Evolutionary conservation across 2,888 invertebrate species (phyloP).

Genomic region (Fragum whitleyi): DNA sequence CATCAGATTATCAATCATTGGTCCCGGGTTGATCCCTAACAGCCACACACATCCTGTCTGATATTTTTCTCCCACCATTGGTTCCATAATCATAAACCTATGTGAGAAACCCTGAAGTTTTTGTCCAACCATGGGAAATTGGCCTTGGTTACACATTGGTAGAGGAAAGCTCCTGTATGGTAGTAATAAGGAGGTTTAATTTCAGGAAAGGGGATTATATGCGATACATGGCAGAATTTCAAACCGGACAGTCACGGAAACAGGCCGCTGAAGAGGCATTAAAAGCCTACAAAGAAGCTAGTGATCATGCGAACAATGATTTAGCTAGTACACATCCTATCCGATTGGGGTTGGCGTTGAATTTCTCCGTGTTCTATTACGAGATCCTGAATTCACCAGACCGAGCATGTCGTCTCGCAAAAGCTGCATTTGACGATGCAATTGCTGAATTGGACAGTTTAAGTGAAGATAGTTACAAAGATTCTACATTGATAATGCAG

Average conservation of each 20-base stretch:
- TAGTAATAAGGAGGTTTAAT: too few species aligned
- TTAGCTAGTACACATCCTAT: constrained; percentile 99
- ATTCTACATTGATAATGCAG: constrained; percentile 99
- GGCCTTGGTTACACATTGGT: too few species aligned
- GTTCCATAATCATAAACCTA: too few species aligned
- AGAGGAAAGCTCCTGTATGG: too few species aligned
- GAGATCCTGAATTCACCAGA: constrained; percentile 99
- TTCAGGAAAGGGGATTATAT: constrained; percentile 96
- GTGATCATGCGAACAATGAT: constrained; percentile 98
- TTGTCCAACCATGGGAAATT: too few species aligned
- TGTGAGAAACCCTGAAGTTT: too few species aligned
- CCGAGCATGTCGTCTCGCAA: constrained; percentile 98
- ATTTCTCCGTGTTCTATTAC: constrained; percentile 99
- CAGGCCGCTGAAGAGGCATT: constrained; percentile 97
- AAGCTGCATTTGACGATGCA: constrained; percentile 98
- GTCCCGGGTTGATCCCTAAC: too few species aligned
- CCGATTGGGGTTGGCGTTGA: constrained; percentile 97
- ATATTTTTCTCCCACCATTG: too few species aligned
- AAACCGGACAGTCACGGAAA: constrained; percentile 97
- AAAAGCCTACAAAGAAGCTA: constrained; percentile 98
- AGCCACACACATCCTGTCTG: too few species aligned
- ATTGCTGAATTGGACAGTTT: constrained; percentile 99
- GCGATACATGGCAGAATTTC: constrained; percentile 99
- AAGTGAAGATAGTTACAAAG: constrained; percentile 98
- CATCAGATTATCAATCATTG: too few species aligned